A percentile compares a stretch with the other conserved stretches of the same genome.
Conservation (phyloP, 2,113 vertebrate species). For the Chascanopsetta lugubris region DNA sequence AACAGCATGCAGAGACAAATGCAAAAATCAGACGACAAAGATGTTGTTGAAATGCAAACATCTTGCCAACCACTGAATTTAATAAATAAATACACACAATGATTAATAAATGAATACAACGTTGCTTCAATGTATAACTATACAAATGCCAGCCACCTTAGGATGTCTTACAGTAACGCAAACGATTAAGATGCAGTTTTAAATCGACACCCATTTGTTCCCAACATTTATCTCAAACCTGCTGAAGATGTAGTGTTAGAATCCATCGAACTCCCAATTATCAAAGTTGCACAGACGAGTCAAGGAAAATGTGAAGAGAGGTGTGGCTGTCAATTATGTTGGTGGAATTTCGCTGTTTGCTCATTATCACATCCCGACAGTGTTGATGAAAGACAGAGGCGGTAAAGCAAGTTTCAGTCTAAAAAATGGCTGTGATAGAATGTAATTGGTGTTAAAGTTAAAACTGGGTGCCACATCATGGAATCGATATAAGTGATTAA, state of each 20-base stretch:
- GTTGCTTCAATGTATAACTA: neutral
- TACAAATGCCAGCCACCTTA: conserved; percentile 13
- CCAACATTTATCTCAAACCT: conserved; percentile 38
- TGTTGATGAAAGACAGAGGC: conserved; percentile 63
- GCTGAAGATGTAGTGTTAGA: conserved; percentile 63
- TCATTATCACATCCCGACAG: conserved; percentile 87
- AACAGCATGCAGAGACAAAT: neutral
- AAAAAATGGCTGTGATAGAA: conserved; percentile 37
- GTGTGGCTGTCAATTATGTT: conserved; percentile 86
- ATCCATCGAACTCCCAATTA: conserved; percentile 81
- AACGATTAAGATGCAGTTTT: conserved; percentile 13
- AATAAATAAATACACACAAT: neutral
- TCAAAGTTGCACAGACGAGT: conserved; percentile 67
- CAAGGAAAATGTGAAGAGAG: conserved; percentile 77
- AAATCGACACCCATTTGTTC: conserved; percentile 17
- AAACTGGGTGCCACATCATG: too few relatives aligned
- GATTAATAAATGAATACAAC: too few relatives aligned
- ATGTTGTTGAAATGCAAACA: neutral
- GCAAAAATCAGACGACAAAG: neutral
- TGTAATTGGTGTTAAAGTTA: conserved; percentile 40
- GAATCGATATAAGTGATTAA: too few relatives aligned
- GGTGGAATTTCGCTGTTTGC: conserved; percentile 83
- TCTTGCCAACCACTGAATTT: neutral
- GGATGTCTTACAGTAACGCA: conserved; percentile 7
- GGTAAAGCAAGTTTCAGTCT: conserved; percentile 10